phyloP scores from a whole-genome alignment of 2,888 invertebrate genomes.

The Andrena chrysosceles region DNA sequence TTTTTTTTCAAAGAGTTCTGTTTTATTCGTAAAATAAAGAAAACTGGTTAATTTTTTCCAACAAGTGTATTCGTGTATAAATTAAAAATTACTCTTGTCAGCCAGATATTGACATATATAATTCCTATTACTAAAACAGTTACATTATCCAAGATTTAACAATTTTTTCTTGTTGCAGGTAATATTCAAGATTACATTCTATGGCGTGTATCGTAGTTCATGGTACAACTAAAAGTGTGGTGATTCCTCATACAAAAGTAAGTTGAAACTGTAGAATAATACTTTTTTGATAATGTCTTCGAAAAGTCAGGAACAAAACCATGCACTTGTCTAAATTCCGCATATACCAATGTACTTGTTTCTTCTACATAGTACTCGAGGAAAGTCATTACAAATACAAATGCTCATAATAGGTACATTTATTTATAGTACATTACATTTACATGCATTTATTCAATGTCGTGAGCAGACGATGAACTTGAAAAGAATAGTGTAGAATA shows the following conservation, averaged over 20 bases:
- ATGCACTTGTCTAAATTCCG: not conserved
- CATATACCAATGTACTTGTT: too few species aligned
- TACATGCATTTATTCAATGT: not conserved
- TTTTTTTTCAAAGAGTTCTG: not conserved
- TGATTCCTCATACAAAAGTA: not conserved
- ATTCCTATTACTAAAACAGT: not conserved
- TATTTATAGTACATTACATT: not conserved
- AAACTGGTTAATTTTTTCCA: too few species aligned
- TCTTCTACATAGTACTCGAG: too few species aligned
- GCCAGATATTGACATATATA: not conserved
- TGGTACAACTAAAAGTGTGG: not conserved
- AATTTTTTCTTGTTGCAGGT: slow-evolving; percentile 12
- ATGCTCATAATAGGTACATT: not conserved
- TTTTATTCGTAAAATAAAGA: not conserved
- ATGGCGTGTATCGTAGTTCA: not conserved
- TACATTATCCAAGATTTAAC: not conserved
- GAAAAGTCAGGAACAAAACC: not conserved
- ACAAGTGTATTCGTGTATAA: too few species aligned
- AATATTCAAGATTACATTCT: slow-evolving; percentile 12
- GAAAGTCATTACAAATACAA: not conserved
- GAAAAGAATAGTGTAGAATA: too few species aligned
- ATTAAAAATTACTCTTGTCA: not conserved
- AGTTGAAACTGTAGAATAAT: not conserved
- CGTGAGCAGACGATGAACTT: too few species aligned
- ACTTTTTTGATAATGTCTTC: not conserved